These are phyloP conservation scores for Chionodraco myersi DNA, from an alignment of 2,113 vertebrate species.

Conservation along the genomic window DNA sequence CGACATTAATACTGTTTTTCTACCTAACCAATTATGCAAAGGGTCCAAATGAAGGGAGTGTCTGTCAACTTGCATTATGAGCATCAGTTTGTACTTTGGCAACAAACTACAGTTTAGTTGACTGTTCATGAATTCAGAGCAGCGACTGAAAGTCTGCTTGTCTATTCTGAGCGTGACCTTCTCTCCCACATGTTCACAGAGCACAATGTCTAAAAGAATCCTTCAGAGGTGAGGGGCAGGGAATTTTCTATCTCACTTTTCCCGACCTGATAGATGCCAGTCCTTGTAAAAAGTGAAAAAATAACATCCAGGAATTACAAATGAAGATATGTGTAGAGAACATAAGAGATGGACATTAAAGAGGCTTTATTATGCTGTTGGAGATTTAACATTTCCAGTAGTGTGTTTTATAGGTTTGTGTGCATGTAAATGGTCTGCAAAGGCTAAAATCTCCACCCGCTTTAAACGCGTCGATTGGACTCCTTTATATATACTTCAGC, in stretches of 20 bases:
- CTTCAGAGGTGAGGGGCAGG: not conserved
- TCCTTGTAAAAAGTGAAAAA: too few relatives aligned
- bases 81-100: conserved; percentile 12
- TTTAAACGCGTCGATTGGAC: too few relatives aligned
- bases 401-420: too few relatives aligned
- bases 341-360: too few relatives aligned
- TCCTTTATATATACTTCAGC: too few relatives aligned
- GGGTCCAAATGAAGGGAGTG: conserved; percentile 29
- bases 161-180: conserved; percentile 26
- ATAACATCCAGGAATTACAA: too few relatives aligned
- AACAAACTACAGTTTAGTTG: not conserved
- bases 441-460: too few relatives aligned
- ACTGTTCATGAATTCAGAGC: conserved; percentile 26
- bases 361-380: too few relatives aligned
- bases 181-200: conserved; percentile 6
- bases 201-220: not conserved
- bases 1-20: conserved; percentile 22
- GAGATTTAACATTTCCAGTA: too few relatives aligned
- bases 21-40: conserved; percentile 20
- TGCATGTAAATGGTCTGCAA: too few relatives aligned
- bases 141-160: not conserved
- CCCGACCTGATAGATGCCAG: not conserved
- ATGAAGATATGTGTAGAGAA: too few relatives aligned
- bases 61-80: conserved; percentile 2
- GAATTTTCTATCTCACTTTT: not conserved